Evolutionary conservation across 2,888 invertebrate species (phyloP).

Genomic region (Palloptera scutellata): DNA sequence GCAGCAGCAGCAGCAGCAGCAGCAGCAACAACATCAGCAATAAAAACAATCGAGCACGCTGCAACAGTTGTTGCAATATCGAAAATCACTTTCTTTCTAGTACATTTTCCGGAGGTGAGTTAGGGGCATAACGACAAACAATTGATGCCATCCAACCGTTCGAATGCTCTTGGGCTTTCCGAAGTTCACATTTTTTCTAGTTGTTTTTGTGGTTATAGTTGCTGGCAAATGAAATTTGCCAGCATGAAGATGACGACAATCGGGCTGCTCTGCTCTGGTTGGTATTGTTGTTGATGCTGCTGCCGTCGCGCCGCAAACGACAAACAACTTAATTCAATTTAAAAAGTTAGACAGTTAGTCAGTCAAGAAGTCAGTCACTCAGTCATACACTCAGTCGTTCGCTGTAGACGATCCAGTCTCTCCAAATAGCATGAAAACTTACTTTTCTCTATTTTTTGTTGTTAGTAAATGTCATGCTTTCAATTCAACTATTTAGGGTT

Average conservation of each 20-base stretch:
- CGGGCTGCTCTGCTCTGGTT: background rate
- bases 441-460: no score
- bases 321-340: constrained; percentile 11
- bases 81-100: background rate
- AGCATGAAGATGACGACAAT: background rate
- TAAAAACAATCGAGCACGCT: no score
- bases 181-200: background rate
- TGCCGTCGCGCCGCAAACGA: background rate
- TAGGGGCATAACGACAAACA: background rate
- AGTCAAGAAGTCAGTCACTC: background rate
- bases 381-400: background rate
- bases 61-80: background rate
- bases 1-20: background rate
- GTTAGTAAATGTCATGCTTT: no score
- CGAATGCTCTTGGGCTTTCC: background rate
- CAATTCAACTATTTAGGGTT: no score
- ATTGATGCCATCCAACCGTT: background rate
- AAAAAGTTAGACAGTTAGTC: background rate
- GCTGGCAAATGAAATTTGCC: background rate
- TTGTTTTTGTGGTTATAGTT: background rate
- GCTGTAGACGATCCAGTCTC: background rate
- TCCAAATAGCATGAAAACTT: no score
- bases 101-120: background rate
- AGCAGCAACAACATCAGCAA: no score
- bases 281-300: background rate